These are phyloP conservation scores for Corbicula japonica DNA, from an alignment of 2,888 invertebrate species.

Conservation along the genomic window DNA sequence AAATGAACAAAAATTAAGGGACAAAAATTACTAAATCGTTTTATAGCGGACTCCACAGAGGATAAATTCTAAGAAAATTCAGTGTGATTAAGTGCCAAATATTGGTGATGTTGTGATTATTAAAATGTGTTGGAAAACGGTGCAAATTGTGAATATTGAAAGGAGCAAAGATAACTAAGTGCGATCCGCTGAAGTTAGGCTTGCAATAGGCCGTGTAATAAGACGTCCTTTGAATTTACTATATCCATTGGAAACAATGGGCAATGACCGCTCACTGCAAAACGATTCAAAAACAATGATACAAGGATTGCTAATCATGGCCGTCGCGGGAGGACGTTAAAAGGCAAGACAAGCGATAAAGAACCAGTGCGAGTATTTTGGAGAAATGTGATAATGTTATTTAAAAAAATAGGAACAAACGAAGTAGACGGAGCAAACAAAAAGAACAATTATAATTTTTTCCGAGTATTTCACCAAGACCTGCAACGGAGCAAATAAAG, in stretches of 20 bases:
- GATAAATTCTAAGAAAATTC: slow-evolving; percentile 15
- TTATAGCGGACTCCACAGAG: slow-evolving; percentile 23
- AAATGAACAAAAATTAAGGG: slow-evolving; percentile 37
- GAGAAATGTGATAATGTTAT: too few relatives aligned
- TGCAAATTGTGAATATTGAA: slow-evolving; percentile 2
- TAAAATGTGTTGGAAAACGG: slow-evolving; percentile 36
- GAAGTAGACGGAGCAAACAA: too few relatives aligned
- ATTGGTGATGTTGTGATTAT: slow-evolving; percentile 27
- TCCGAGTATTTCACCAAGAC: too few relatives aligned
- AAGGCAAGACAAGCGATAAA: too few relatives aligned
- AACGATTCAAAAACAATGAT: too few relatives aligned
- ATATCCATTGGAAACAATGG: slow-evolving; percentile 15
- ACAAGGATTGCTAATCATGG: too few relatives aligned
- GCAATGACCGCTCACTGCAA: too few relatives aligned
- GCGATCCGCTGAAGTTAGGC: slow-evolving; percentile 21
- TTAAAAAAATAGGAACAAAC: too few relatives aligned
- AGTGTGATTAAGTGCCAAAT: slow-evolving; percentile 4
- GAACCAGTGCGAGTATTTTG: too few relatives aligned
- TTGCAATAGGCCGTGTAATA: slow-evolving; percentile 10
- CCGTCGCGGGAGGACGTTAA: too few relatives aligned
- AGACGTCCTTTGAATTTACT: slow-evolving; percentile 16
- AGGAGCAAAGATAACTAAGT: slow-evolving; percentile 21
- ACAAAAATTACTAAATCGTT: slow-evolving; percentile 21
- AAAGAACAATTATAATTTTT: too few relatives aligned
- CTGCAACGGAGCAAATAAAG: too few relatives aligned